phyloP scores from a whole-genome alignment of 2,888 invertebrate species.

The Drosophila fungiperda region DNA sequence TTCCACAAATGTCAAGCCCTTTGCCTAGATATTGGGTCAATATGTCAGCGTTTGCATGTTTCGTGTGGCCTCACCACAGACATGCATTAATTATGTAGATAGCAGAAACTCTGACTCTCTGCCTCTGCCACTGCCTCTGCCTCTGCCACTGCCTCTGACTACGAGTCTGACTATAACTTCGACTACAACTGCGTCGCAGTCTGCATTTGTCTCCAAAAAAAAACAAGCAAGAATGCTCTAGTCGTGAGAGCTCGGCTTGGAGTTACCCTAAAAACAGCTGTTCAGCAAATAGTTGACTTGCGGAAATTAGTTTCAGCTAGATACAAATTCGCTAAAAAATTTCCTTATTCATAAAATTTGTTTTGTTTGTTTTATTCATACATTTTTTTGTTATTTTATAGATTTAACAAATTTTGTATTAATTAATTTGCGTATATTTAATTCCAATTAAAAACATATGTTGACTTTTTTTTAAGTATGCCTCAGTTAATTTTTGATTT shows the following conservation, averaged over 20 bases:
- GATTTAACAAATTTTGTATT: too few species aligned
- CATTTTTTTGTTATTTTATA: not conserved
- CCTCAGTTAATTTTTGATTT: not conserved
- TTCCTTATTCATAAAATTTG: too few species aligned
- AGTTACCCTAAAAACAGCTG: not conserved
- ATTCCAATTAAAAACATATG: not conserved
- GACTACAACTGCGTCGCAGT: slow-evolving; percentile 30
- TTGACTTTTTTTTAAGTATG: not conserved
- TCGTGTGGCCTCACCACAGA: slow-evolving; percentile 71
- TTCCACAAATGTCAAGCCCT: slow-evolving; percentile 80
- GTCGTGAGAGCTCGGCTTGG: not conserved
- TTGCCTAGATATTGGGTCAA: slow-evolving; percentile 81
- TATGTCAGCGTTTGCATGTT: slow-evolving; percentile 80
- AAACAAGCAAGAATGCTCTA: slow-evolving; percentile 13
- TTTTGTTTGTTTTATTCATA: not conserved
- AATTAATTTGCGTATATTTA: too few species aligned
- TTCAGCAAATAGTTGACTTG: not conserved
- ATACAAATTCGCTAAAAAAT: too few species aligned
- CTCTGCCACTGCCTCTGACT: slow-evolving; percentile 16
- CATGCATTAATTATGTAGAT: slow-evolving; percentile 79
- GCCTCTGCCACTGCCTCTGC: too few species aligned
- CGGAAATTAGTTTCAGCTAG: too few species aligned
- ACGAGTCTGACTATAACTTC: slow-evolving; percentile 25
- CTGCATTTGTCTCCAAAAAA: slow-evolving; percentile 36
- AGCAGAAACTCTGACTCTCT: slow-evolving; percentile 24